Base-by-base conservation (phyloP, 2,797 vertebrate genomes). In the Chromobotia macracanthus region DNA sequence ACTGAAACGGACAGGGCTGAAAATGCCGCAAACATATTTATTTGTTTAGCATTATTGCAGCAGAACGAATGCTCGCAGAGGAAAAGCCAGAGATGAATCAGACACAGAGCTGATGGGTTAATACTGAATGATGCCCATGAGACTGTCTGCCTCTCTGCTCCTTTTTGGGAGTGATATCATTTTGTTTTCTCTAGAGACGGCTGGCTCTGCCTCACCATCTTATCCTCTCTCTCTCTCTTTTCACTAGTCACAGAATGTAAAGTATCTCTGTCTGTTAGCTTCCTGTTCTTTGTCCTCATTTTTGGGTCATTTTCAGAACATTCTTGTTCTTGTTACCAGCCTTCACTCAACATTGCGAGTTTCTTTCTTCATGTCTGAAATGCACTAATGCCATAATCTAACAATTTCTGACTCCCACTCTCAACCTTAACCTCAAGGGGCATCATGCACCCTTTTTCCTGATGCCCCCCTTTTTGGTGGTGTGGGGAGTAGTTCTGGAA, bases 181-280 rank as follows among this genome's bases (percentile, higher is more conserved):
- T 84, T 82, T 23, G 79, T 75, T 58, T 81, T 78, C 71, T 81
- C 82, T 21, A 21, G 72, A 67, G 63, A 80, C 18, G 38, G 31
- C 65, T 77, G 51, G 41, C 70, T 89, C 89, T 83, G 85, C 84
- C 84, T 89, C 88, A 85, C 88, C 90, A 89, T 74, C 85, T 86
- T 75, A 82, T 84, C 89, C 65, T 56, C 77, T 51, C 53, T 74
- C 41, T 67, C 18, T 41, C 56, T 70, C 71, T 71, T 9, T n/a
- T 75, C 76, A 60, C 61, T 35, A 31, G 65, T 38, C 38, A 71
- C 65, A 75, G 31, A 48, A 72, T 44, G 64, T 23, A 68, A 82
- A 16, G 15, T 63, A 53, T 76, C 63, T 63, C 71, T 44, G 75
- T 44, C 70, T n/a, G 48, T 18, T 19, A 68, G 72, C 58, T 25